Conservation (phyloP, 1,140 invertebrate genomes). For the Maconellicoccus hirsutus region DNA sequence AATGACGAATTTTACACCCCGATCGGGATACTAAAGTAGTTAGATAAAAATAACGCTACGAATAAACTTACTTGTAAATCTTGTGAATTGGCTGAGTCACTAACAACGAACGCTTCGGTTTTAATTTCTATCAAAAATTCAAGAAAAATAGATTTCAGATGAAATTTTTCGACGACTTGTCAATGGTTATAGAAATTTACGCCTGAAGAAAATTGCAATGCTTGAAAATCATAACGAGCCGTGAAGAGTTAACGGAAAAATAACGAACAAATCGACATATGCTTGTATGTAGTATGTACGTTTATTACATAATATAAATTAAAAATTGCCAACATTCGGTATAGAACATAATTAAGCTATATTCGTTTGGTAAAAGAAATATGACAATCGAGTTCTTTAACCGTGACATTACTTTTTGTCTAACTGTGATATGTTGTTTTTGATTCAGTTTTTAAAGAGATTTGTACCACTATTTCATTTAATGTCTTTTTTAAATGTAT, state of each 20-base stretch:
- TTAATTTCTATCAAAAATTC: no score
- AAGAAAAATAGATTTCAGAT: no score
- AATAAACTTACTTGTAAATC: no score
- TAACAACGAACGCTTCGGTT: not conserved
- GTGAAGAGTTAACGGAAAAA: not conserved
- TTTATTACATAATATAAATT: not conserved
- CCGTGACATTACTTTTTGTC: constrained; percentile 3
- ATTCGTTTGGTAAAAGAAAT: not conserved
- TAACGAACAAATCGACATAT: not conserved
- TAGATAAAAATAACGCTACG: not conserved
- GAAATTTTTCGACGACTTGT: no score
- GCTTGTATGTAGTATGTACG: no score
- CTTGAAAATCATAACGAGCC: not conserved
- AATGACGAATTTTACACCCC: no score
- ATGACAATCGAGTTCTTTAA: not conserved
- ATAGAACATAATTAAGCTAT: not conserved
- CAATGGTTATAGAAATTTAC: no score
- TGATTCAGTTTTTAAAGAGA: not conserved
- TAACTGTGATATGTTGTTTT: not conserved
- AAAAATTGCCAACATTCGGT: not conserved
- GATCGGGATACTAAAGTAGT: no score
- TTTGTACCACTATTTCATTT: not conserved
- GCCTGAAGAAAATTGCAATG: not conserved
- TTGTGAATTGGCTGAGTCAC: not conserved
- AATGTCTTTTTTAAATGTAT: not conserved